Percentiles rank a stretch among this genome's conserved stretches.
Conservation (phyloP, 1,140 invertebrate genomes). For the Zaprionus africanus region DNA sequence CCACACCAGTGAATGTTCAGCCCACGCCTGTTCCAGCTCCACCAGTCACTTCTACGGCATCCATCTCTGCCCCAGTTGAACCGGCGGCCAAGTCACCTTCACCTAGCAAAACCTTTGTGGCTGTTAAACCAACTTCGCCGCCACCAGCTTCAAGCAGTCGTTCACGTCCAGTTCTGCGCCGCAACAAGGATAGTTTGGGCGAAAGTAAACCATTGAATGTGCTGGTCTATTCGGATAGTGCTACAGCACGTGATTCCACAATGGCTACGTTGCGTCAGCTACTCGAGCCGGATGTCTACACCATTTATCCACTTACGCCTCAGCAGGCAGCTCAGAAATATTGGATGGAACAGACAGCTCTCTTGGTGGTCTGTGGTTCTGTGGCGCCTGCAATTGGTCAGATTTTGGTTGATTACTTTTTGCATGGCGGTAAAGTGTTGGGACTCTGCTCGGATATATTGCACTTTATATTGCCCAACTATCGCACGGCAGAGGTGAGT, state of each 20-base stretch:
- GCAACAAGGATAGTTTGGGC: constrained; percentile 65
- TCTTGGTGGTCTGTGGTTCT: constrained; percentile 92
- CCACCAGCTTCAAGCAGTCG: constrained; percentile 16
- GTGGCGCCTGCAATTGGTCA: constrained; percentile 88
- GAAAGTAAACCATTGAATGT: constrained; percentile 91
- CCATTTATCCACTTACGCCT: constrained; percentile 89
- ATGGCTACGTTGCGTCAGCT: constrained; percentile 88
- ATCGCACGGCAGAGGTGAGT: constrained; percentile 91
- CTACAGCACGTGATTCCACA: constrained; percentile 89
- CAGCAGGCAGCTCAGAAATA: constrained; percentile 87
- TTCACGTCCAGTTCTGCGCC: constrained; percentile 54
- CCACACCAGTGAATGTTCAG: background rate
- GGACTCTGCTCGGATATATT: constrained; percentile 93
- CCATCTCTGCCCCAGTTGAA: background rate
- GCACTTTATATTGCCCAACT: constrained; percentile 90
- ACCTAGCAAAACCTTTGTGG: constrained; percentile 52
- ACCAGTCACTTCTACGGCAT: background rate
- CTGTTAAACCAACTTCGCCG: constrained; percentile 20
- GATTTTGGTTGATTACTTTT: constrained; percentile 89
- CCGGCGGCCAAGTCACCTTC: constrained; percentile 22
- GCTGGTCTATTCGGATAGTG: constrained; percentile 92
- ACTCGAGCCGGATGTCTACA: constrained; percentile 91
- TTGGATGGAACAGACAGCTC: constrained; percentile 90
- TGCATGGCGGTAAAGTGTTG: constrained; percentile 90
- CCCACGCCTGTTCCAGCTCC: background rate